phyloP scores from a whole-genome alignment of 2,888 invertebrate species.

The Diogma glabrata region DNA sequence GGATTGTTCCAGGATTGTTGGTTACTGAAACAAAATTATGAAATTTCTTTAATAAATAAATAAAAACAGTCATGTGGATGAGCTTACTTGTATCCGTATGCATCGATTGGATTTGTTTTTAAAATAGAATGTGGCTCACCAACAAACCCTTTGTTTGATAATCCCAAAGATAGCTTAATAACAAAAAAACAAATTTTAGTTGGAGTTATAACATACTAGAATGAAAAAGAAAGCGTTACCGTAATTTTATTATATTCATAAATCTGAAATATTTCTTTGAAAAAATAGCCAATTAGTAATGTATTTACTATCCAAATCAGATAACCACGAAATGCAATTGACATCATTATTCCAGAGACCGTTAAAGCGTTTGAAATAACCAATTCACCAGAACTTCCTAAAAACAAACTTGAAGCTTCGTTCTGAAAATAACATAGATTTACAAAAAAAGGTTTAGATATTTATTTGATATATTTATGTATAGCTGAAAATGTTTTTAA shows the following conservation, averaged over 20 bases:
- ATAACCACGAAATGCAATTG: slow-evolving; percentile 36
- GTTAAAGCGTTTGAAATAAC: slow-evolving; percentile 26
- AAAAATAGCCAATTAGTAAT: slow-evolving; percentile 26
- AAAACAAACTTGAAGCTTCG: no score
- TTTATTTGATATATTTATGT: no score
- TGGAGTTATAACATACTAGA: not conserved
- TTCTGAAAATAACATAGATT: no score
- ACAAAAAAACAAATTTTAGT: not conserved
- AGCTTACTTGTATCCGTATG: slow-evolving; percentile 12
- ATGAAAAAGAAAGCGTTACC: no score
- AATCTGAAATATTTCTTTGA: slow-evolving; percentile 19
- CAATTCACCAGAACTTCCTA: no score
- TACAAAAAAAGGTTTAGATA: no score
- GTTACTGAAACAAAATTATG: not conserved
- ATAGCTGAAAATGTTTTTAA: no score
- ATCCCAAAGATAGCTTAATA: slow-evolving; percentile 11
- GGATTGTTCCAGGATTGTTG: not conserved
- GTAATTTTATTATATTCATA: slow-evolving; percentile 16
- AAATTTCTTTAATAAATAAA: not conserved
- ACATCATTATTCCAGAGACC: slow-evolving; percentile 31
- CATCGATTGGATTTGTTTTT: slow-evolving; percentile 15
- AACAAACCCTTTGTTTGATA: slow-evolving; percentile 14
- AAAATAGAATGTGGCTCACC: slow-evolving; percentile 14
- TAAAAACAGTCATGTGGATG: not conserved
- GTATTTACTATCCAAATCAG: slow-evolving; percentile 36